These are phyloP conservation scores for Artibeus lituratus DNA, from an alignment of 2,797 vertebrate genomes.

Conservation along the genomic window DNA sequence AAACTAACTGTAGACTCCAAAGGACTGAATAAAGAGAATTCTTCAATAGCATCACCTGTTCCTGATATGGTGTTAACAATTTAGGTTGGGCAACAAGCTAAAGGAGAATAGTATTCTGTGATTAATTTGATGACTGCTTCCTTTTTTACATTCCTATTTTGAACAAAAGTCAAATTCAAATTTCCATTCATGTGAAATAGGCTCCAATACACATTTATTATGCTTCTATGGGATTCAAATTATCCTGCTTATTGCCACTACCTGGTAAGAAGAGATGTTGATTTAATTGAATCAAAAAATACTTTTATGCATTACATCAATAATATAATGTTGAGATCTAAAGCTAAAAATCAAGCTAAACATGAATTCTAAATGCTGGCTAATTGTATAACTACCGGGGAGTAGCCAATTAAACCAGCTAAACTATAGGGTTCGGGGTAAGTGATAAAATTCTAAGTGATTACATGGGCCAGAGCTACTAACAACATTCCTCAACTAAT, in stretches of 20 bases:
- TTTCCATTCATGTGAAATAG: constrained; percentile 24
- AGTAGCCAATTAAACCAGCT: constrained; percentile 23
- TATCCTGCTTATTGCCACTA: neutral
- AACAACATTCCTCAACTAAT: neutral
- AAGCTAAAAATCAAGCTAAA: constrained; percentile 32
- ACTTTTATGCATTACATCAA: neutral
- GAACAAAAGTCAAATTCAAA: constrained; percentile 46
- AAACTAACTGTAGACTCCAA: neutral
- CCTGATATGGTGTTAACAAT: neutral
- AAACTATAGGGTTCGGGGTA: neutral
- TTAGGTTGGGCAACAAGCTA: neutral
- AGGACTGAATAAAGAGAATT: neutral
- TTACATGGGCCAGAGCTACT: neutral
- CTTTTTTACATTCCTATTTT: constrained; percentile 2
- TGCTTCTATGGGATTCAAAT: constrained; percentile 9
- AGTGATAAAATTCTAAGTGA: constrained; percentile 11
- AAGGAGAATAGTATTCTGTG: neutral
- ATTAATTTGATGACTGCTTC: neutral
- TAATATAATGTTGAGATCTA: constrained; percentile 32
- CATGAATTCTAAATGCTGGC: neutral
- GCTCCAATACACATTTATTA: neutral
- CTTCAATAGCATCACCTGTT: neutral
- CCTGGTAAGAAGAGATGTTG: constrained; percentile 5
- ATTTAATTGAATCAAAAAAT: neutral
- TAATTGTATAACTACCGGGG: neutral